Conservation (phyloP, 1,140 invertebrate genomes). For the Drosophila paulistorum region DNA sequence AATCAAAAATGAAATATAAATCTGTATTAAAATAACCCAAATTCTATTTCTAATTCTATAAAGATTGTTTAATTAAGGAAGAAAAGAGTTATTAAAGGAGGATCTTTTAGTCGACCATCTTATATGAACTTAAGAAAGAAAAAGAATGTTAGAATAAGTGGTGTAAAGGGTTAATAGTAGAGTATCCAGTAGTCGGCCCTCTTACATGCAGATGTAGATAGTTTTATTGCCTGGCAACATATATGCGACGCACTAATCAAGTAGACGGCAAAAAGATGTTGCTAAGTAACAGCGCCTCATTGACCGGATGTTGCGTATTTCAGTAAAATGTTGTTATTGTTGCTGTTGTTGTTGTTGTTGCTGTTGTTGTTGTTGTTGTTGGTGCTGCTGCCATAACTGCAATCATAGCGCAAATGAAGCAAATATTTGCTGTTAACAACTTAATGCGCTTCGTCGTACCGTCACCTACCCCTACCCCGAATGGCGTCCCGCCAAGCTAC, state of each 20-base stretch:
- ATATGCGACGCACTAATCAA: conserved; percentile 41
- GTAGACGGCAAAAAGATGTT: conserved; percentile 51
- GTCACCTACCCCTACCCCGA: conserved; percentile 27
- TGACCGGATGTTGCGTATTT: conserved; percentile 58
- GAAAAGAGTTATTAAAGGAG: too few species aligned
- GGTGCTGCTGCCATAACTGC: conserved; percentile 34
- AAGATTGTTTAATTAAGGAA: too few species aligned
- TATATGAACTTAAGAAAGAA: too few species aligned
- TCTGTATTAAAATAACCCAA: too few species aligned
- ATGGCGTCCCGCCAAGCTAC: background rate
- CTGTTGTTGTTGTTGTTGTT: conserved; percentile 24
- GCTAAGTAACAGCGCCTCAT: conserved; percentile 35
- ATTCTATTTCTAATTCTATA: too few species aligned
- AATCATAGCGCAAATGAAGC: conserved; percentile 80
- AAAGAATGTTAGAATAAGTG: too few species aligned
- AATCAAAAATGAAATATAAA: too few species aligned
- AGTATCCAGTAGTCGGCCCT: conserved; percentile 14
- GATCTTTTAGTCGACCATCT: too few species aligned
- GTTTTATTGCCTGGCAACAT: conserved; percentile 53
- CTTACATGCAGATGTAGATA: conserved; percentile 19
- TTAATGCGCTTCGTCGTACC: conserved; percentile 62
- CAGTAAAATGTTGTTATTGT: conserved; percentile 32
- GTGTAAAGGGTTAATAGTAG: background rate
- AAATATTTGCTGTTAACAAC: conserved; percentile 81
- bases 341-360: conserved; percentile 25